Conservation (phyloP, 2,113 vertebrate species). For the Alaudala cheleensis region DNA sequence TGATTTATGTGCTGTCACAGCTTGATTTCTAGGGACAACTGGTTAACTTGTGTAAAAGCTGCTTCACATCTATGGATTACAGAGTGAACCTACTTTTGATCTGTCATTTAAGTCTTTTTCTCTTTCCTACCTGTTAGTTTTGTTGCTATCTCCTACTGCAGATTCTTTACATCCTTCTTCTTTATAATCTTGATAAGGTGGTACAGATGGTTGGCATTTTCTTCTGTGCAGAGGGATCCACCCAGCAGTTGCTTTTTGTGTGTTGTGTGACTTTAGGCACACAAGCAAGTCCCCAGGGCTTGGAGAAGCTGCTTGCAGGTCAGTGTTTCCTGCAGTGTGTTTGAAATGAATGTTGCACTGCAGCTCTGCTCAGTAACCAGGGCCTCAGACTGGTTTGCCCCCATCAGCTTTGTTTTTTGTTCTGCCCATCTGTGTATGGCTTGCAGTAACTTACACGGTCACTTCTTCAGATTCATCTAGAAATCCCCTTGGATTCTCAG, state of each 20-base stretch:
- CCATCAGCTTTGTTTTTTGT: background rate
- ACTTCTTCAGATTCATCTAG: background rate
- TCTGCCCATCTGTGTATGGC: background rate
- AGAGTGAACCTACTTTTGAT: background rate
- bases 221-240: background rate
- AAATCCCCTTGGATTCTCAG: background rate
- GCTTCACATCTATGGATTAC: background rate
- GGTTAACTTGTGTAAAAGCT: background rate
- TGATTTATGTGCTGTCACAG: background rate
- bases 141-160: background rate
- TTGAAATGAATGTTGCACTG: background rate
- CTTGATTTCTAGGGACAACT: background rate
- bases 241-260: background rate
- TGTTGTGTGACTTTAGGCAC: background rate
- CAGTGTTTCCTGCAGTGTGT: background rate
- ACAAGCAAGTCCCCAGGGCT: background rate
- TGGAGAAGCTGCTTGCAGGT: background rate
- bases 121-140: background rate
- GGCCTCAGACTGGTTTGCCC: background rate
- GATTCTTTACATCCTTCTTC: background rate
- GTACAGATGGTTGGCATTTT: background rate
- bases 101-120: background rate
- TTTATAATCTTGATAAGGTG: background rate
- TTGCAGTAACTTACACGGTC: background rate
- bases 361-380: background rate